Evolutionary conservation across 2,888 invertebrate species (phyloP).

Genomic region (Hofmannophila pseudospretella): DNA sequence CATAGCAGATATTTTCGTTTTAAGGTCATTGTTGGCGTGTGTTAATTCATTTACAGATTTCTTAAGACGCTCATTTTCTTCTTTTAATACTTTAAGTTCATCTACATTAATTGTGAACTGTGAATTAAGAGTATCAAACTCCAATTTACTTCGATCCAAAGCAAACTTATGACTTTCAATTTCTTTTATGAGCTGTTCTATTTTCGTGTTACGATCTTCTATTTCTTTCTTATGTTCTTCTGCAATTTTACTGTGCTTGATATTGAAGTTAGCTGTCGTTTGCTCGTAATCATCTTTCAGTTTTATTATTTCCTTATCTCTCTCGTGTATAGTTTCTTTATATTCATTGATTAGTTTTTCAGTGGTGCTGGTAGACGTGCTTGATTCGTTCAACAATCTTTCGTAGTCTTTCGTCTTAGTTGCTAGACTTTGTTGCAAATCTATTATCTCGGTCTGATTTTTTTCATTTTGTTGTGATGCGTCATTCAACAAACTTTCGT

Average conservation of each 20-base stretch:
- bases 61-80: conserved; percentile 62
- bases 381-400: conserved; percentile 55
- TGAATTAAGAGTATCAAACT: conserved; percentile 64
- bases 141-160: conserved; percentile 63
- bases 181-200: conserved; percentile 68
- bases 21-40: conserved; percentile 51
- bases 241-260: conserved; percentile 68
- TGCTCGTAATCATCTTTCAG: conserved; percentile 69
- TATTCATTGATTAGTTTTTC: conserved; percentile 65
- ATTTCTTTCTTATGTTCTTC: conserved; percentile 74
- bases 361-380: conserved; percentile 48
- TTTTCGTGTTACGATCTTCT: conserved; percentile 66
- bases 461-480: conserved; percentile 61
- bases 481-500: conserved; percentile 62
- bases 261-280: conserved; percentile 67
- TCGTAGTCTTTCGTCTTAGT: conserved; percentile 61
- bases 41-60: conserved; percentile 59
- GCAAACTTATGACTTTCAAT: conserved; percentile 65
- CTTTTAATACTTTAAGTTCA: conserved; percentile 59
- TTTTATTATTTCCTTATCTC: conserved; percentile 74
- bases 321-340: conserved; percentile 70
- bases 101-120: conserved; percentile 65
- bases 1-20: conserved; percentile 58
- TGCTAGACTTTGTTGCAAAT: conserved; percentile 55
- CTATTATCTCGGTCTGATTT: conserved; percentile 57